Percentiles rank a stretch among this genome's conserved stretches.
Evolutionary conservation across 2,888 invertebrate genomes (phyloP).

Genomic region (Macaria notata): DNA sequence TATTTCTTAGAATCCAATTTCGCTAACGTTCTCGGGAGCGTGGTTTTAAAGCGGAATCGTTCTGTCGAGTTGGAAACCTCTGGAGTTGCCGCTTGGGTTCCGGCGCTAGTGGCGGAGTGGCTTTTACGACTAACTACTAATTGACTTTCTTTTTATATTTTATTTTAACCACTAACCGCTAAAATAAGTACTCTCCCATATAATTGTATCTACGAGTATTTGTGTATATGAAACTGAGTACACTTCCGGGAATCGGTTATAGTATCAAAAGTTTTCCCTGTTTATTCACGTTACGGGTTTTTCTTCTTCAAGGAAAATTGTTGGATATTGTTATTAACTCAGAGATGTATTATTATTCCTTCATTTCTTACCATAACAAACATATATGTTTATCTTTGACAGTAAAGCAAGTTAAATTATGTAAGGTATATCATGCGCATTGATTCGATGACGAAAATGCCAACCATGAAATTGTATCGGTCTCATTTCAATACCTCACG

Average conservation of each 20-base stretch:
- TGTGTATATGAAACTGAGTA: constrained; percentile 8
- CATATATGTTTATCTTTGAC: no score
- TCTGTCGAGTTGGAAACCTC: neutral
- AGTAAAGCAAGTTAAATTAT: no score
- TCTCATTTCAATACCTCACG: no score
- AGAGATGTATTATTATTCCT: neutral
- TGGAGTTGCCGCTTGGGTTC: constrained; percentile 1
- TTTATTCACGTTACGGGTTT: constrained; percentile 14
- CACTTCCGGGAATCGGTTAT: constrained; percentile 12
- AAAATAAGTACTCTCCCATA: no score
- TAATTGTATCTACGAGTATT: constrained; percentile 1
- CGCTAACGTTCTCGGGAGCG: neutral
- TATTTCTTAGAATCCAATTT: no score
- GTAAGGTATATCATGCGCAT: no score
- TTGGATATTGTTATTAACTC: constrained; percentile 10
- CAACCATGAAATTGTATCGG: no score
- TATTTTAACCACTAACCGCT: neutral
- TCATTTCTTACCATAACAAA: no score
- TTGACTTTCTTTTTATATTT: constrained; percentile 11
- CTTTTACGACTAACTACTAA: constrained; percentile 3
- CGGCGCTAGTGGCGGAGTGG: neutral
- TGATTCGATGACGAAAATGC: no score
- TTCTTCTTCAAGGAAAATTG: constrained; percentile 15
- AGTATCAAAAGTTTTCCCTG: constrained; percentile 8
- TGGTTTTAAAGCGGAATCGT: neutral